phyloP scores from a whole-genome alignment of 2,113 vertebrate genomes.

The Scalopus aquaticus region DNA sequence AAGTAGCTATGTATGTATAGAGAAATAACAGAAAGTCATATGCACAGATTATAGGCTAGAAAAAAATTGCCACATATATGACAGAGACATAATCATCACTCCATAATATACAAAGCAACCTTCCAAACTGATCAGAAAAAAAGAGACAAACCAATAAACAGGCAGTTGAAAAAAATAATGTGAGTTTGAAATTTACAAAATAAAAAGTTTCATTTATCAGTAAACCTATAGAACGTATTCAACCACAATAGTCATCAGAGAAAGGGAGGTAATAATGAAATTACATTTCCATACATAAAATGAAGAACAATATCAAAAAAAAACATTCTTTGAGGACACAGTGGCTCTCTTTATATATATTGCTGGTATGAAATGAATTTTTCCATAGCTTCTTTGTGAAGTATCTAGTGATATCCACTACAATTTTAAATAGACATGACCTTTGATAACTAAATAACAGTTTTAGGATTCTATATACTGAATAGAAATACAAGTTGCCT shows the following conservation, averaged over 20 bases:
- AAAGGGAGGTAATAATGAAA: neutral
- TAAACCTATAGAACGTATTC: neutral
- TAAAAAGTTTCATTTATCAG: neutral
- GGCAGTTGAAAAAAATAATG: neutral
- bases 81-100: neutral
- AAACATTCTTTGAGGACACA: neutral
- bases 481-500: slow-evolving; percentile 11
- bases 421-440: neutral
- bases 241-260: neutral
- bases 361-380: neutral
- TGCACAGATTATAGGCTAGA: neutral
- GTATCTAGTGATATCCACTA: neutral
- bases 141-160: neutral
- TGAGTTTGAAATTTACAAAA: neutral
- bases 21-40: neutral
- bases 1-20: neutral
- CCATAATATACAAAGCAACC: neutral
- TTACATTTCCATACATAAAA: neutral
- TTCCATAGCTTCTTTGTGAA: neutral
- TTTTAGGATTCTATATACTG: neutral
- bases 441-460: neutral
- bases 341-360: neutral
- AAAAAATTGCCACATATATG: neutral
- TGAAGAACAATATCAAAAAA: neutral
- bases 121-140: neutral